Evolutionary conservation across 2,113 vertebrate species (phyloP).

Genomic region (Coracopsis vasa): DNA sequence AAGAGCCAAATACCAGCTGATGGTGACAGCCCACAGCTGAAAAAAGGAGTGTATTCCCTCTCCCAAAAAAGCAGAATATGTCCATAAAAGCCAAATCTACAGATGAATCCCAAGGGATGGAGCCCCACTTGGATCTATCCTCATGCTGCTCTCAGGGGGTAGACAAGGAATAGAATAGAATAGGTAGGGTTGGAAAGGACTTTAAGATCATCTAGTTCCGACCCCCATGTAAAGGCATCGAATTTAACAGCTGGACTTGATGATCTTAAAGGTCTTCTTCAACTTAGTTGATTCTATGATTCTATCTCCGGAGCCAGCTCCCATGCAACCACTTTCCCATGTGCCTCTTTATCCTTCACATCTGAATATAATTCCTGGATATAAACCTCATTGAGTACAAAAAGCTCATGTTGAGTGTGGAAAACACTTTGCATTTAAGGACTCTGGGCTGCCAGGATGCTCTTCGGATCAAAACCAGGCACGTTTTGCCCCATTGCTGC

Average conservation of each 20-base stretch:
- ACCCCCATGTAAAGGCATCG: not conserved
- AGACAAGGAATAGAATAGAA: too few relatives aligned
- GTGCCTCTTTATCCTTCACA: not conserved
- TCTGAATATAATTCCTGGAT: not conserved
- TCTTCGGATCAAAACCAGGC: accelerated
- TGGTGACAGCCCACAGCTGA: not conserved
- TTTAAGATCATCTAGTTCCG: not conserved
- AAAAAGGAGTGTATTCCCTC: not conserved
- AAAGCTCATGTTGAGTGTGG: accelerated
- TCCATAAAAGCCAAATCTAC: not conserved
- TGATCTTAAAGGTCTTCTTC: too few relatives aligned
- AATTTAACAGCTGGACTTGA: too few relatives aligned
- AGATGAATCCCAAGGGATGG: accelerated
- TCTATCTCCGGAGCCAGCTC: not conserved
- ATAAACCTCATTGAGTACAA: not conserved
- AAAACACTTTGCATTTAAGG: accelerated
- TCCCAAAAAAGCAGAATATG: not conserved
- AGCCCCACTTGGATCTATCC: not conserved
- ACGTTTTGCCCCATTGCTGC: not conserved
- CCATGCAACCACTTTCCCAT: accelerated
- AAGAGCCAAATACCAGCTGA: not conserved
- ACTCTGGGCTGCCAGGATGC: not conserved
- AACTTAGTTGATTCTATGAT: too few relatives aligned
- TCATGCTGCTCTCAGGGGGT: not conserved
- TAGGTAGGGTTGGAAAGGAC: too few relatives aligned